Base-by-base conservation (phyloP, 2,888 invertebrate species). In the Branchellion lobata region DNA sequence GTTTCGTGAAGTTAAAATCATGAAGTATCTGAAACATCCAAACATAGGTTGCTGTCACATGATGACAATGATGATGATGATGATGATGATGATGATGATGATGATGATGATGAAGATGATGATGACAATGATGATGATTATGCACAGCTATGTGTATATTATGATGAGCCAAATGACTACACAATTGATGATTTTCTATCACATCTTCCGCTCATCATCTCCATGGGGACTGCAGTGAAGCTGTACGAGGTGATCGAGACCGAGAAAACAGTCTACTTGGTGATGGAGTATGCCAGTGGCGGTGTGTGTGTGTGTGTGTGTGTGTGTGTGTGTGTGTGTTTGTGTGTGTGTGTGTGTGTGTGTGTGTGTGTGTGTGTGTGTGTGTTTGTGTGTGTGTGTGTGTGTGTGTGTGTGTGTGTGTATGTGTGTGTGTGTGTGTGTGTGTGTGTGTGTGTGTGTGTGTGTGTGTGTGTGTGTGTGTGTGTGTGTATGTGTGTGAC, bases 201-300 rank as follows among this genome's bases (percentile, higher is more conserved):
- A 24, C 24, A 24, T 57, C 21, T 8, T 57, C 5, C 3, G 5
- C 3, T 18, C 61, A 57, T 14, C 61, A 18, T n/a, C 61, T 14
- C 61, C 40, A 40, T 14, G 8, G 11, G 18, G 57, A 57, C 85
- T 86, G 79, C 85, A 87, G 88, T 88, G 34, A 87, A 88, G 84
- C 82, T 88, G 80, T 96, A 96, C 91, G 97, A 98, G 92, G 99
- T 99, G 83, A 99, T 99, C 89, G 98, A 99, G 91, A 99, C 98
- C 83, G 99, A 99, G 89, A 97, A 97, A 91, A 99, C 98, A 83
- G 91, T 99, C 87, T 99, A 99, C 90, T 92, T 99, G 88, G 99
- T 99, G 83, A 98, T 99, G 97, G 99, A 99, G 89, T 99, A 99
- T 90, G 99, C 99, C 83, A 96, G 96, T 84, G 98, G 98, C 80